Evolutionary conservation across 2,797 vertebrate species (phyloP), one percentile per base, ranked within the genome.

Genomic region (Heterohyrax brucei): DNA sequence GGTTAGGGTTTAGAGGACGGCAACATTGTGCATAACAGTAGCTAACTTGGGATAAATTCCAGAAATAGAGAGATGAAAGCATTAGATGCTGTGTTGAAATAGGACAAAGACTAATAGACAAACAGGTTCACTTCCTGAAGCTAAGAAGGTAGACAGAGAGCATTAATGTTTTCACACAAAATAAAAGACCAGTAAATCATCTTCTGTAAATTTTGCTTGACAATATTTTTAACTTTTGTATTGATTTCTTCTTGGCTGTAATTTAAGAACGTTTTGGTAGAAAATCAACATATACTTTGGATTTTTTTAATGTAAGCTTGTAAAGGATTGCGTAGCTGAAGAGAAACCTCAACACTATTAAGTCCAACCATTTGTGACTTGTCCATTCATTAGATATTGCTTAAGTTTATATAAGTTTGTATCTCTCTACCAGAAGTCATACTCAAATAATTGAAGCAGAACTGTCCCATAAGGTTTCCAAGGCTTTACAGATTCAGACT

Each of bases 191-290:
- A 78, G 39, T 28, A 89, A 82, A 78, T 72, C 9, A 33, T 0
- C 44, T 82, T 79, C 33, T 78, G 24, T 66, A 59, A 48, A 83
- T 66, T 50, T 50, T 86, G 5, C 16, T 56, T 91, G 7, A 72
- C 93, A 77, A 48, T 79, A 85, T 39, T 66, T 93, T 90, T 59
- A 68, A 93, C 21, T 66, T 66, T 73, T 56, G 18, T 68, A 21
- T 53, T 64, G 18, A 72, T 24, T 46, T 86, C 13, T 39, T 87
- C 1, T 68, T 83, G 10, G 16, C 75, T 90, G 53, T 46, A n/a
- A 46, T 75, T 89, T 72, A 33, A 39, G 19, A 64, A 12, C n/a
- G 24, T 89, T 76, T 77, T 75, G 53, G 19, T 81, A 86, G 53
- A 6, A 85, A 61, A 91, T 87, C 24, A 87, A 53, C 48, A 64